Base-by-base conservation (phyloP, 2,113 vertebrate genomes). In the Hassar affinis region DNA sequence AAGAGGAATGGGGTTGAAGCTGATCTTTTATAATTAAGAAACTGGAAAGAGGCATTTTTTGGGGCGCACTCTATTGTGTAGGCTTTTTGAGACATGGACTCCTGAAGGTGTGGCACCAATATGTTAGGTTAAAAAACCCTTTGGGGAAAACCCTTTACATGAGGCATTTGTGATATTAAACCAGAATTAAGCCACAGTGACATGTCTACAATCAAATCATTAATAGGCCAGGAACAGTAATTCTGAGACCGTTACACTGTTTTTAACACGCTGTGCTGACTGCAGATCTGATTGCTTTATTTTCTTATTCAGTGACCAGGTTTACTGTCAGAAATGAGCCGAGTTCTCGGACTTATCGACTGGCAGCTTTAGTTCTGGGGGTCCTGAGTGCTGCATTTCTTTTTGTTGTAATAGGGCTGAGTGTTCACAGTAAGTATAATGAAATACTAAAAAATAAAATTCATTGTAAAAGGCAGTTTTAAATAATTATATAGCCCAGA, bases 341-440 rank as follows among this genome's bases (percentile, higher is more conserved):
- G 1, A 75, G 49, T 4, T 27, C 62, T 42, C 68, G 10, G 30
- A 6, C 78, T n/a, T 84, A 90, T 52, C 87, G 84, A 61, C 42
- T 88, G 85, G 81, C 90, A 59, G 51, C 88, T 18, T 75, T 89
- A 80, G 64, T 83, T 35, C 88, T 94, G 82, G 82, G 87, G 3
- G 71, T 91, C 75, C 83, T 93, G 6, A 87, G 91, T 35, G 88
- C 49, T 66, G 80, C 79, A 25, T 86, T 94, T 47, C 78, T 94
- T 27, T 68, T 90, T 49, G 27, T 81, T 79, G 89, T 92, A 76
- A 83, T 87, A 27, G 91, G 90, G 76, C 76, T 79, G 38, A 87
- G 88, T 84, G 84, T 92, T 81, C 90, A 83, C 69, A 93, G 93
- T 92, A 76, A 92, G 90, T 92, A 81, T 79, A 35, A 47, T 49